phyloP scores from a whole-genome alignment of 2,113 vertebrate species.

The Rhodinocichla rosea region DNA sequence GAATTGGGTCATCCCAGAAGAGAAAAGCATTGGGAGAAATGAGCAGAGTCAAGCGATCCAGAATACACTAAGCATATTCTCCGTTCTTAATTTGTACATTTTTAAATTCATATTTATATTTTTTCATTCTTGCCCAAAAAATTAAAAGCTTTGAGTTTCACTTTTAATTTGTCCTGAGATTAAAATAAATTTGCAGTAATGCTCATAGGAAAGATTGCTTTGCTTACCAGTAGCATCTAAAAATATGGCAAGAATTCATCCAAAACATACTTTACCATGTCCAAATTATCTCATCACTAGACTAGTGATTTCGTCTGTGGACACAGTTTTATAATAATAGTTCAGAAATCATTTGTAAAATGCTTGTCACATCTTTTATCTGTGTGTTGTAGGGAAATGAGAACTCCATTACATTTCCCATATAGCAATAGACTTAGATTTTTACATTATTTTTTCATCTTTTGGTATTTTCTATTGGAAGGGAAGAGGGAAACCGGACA shows the following conservation, averaged over 20 bases:
- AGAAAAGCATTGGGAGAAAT: slow-evolving; percentile 80
- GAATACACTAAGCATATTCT: slow-evolving; percentile 67
- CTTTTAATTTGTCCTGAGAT: neutral
- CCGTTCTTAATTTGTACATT: neutral
- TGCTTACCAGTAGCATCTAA: neutral
- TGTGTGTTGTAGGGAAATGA: neutral
- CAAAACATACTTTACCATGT: neutral
- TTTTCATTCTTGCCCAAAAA: neutral
- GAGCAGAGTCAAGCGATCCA: slow-evolving; percentile 76
- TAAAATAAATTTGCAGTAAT: slow-evolving; percentile 9
- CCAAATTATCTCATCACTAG: neutral
- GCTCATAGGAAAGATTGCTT: neutral
- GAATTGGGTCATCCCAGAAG: slow-evolving; percentile 77
- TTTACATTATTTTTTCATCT: neutral
- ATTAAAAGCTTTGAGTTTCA: slow-evolving; percentile 21
- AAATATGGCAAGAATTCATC: neutral
- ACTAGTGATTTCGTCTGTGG: neutral
- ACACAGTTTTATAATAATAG: neutral
- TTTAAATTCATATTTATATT: slow-evolving; percentile 42
- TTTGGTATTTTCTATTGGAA: neutral
- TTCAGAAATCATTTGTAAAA: neutral
- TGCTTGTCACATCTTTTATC: neutral
- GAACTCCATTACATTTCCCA: neutral
- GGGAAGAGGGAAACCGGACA: rapidly evolving
- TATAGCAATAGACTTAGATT: neutral